Conservation (phyloP, 2,113 vertebrate species). For the Cryptotis parvus region DNA sequence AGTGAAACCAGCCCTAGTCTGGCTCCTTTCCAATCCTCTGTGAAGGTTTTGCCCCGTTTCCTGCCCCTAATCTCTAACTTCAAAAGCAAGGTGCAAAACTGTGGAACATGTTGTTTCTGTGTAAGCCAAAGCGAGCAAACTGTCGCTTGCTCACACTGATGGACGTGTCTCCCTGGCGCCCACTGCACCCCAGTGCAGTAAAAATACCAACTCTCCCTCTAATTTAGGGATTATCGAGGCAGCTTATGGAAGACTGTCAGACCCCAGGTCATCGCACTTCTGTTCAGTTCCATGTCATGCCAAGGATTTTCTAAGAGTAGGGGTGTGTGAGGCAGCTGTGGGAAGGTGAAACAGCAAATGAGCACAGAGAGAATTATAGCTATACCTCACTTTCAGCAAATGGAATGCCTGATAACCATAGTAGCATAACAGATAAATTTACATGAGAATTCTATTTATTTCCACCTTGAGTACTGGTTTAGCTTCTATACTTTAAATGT, state of each 20-base stretch:
- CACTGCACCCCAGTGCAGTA: background rate
- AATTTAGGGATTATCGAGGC: background rate
- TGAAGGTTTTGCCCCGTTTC: background rate
- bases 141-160: background rate
- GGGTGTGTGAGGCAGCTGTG: background rate
- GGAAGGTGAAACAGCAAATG: background rate
- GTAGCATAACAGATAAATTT: background rate
- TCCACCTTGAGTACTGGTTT: constrained; percentile 13
- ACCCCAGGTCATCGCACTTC: background rate
- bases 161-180: background rate
- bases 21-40: background rate
- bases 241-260: background rate
- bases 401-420: background rate
- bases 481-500: background rate
- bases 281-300: background rate
- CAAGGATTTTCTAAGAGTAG: background rate
- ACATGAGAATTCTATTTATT: background rate
- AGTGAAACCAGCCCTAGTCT: background rate
- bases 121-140: background rate
- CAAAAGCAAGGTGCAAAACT: background rate
- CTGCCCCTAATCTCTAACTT: background rate
- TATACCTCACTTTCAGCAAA: background rate
- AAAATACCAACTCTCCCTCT: background rate
- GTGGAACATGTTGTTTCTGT: background rate
- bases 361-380: background rate